Evolutionary conservation across 2,113 vertebrate genomes (phyloP), one percentile per base, ranked within the genome.

Genomic region (Cheirogaleus medius): DNA sequence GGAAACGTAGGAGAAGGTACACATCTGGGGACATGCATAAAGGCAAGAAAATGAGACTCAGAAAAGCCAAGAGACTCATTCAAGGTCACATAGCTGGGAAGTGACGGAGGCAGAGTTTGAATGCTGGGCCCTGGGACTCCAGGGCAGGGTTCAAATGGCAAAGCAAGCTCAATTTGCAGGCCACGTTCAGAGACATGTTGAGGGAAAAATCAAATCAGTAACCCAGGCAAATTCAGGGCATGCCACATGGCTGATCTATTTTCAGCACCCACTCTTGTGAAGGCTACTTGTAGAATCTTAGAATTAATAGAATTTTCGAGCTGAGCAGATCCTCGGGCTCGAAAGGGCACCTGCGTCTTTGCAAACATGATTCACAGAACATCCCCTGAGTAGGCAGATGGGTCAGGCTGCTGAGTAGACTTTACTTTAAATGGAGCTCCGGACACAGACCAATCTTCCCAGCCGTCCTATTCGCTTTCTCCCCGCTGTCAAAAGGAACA

Each of bases 251-350:
- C 93, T 83, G 64, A 39, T 97, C 96, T 97, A 95, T 98, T 97
- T 97, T 94, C 83, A 81, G 93, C 87, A 44, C 60, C 93, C 69
- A 95, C 89, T 87, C 93, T 80, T 87, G 56, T 84, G 89, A 97
- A 95, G 94, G 73, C 97, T 97, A 97, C 97, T 98, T 97, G 96
- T 95, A 73, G 88, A 96, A 90, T 88, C 89, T 76, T 8, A 80
- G 32, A 97, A 95, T 97, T 97, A 92, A 98, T 93, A 94, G 97
- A 93, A 96, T 91, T 84, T 87, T 87, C 1, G 29, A 96, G 93
- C 93, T 54, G 74, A 93, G 89, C 91, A 78, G 93, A 91, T 91
- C 92, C 76, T 91, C 34, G 4, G 95, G 71, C 84, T 96, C 91
- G n/a, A 91, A 98, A 92, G 91, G 90, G 80, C 96, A 96, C 89